Evolutionary conservation across 64 coral and sea anemone species (phyloP).

Genomic region (Pocillopora damicornis): DNA sequence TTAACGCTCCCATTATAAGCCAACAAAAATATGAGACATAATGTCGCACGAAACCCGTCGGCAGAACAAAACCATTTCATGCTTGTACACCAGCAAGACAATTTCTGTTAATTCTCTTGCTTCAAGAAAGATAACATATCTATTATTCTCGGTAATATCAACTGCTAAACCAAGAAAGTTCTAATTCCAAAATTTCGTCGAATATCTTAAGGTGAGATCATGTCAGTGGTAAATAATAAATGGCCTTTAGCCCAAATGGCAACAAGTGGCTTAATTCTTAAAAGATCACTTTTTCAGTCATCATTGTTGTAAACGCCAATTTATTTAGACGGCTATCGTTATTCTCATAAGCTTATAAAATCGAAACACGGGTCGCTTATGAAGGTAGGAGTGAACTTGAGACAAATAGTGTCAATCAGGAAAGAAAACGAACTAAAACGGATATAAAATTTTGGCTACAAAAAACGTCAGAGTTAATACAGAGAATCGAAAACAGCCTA

Average conservation of each 20-base stretch:
- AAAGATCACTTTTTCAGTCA: neutral
- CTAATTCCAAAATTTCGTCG: neutral
- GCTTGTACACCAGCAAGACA: neutral
- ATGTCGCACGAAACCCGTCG: neutral
- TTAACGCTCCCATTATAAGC: conserved; percentile 24
- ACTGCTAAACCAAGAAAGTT: neutral
- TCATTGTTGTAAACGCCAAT: conserved; percentile 6
- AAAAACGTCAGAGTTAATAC: too few relatives aligned
- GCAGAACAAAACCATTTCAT: conserved; percentile 35
- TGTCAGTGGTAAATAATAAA: conserved; percentile 31
- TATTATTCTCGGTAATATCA: neutral
- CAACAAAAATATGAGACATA: conserved; percentile 19
- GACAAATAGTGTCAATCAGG: neutral
- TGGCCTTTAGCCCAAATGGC: conserved; percentile 6
- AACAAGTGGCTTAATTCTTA: conserved; percentile 41
- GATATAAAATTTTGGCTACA: too few relatives aligned
- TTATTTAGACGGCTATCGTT: neutral
- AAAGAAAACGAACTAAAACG: too few relatives aligned
- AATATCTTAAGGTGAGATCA: conserved; percentile 11
- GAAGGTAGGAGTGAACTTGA: neutral
- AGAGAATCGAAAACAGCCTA: too few relatives aligned
- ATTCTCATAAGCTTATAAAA: neutral
- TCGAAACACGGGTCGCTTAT: neutral
- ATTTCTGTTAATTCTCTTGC: neutral
- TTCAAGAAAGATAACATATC: neutral